A percentile compares a stretch with the other conserved stretches of the same genome.
phyloP scores from a whole-genome alignment of 92 coral and sea anemone species.

The Micromussa lordhowensis region DNA sequence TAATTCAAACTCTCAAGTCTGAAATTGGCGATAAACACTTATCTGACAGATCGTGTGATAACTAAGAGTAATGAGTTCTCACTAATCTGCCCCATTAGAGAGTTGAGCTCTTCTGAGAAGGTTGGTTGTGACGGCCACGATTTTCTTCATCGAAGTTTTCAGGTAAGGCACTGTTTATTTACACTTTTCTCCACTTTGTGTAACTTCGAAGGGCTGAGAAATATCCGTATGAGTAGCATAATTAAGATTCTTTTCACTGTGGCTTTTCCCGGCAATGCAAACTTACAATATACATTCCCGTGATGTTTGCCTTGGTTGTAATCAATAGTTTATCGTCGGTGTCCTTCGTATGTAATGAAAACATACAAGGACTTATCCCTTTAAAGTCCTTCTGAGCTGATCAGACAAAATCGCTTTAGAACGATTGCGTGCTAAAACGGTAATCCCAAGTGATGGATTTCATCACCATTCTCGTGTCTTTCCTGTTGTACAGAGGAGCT shows the following conservation, averaged over 20 bases:
- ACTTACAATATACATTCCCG: background rate
- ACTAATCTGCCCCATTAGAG: conserved; percentile 4
- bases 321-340: background rate
- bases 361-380: conserved; percentile 10
- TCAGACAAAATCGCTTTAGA: conserved; percentile 25
- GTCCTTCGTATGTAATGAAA: background rate
- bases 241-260: background rate
- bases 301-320: background rate
- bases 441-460: conserved; percentile 31
- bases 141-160: background rate
- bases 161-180: conserved; percentile 18
- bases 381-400: conserved; percentile 16
- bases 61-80: conserved; percentile 10
- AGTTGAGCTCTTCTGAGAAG: background rate
- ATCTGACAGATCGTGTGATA: conserved; percentile 42
- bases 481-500: conserved; percentile 30
- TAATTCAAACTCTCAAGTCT: conserved; percentile 23
- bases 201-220: background rate
- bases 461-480: conserved; percentile 23
- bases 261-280: background rate
- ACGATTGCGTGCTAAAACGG: conserved; percentile 35
- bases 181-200: background rate
- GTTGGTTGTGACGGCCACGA: background rate
- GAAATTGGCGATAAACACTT: conserved; percentile 54
- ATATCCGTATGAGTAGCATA: background rate